These are phyloP conservation scores for Ochotona curzoniae DNA, from an alignment of 2,113 vertebrate species.

Conservation along the genomic window DNA sequence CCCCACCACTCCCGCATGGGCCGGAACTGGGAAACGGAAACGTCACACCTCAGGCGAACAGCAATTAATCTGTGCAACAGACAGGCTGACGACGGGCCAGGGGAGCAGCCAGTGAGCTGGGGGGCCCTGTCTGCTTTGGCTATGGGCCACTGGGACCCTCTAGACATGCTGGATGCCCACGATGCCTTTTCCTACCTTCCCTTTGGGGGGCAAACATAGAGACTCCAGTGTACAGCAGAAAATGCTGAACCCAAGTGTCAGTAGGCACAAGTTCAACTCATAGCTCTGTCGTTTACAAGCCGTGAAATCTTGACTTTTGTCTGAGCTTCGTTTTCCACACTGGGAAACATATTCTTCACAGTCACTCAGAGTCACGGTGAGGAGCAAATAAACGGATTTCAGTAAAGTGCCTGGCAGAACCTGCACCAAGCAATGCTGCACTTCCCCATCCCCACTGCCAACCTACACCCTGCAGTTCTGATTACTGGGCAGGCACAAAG, in stretches of 20 bases:
- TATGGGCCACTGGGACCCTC: neutral
- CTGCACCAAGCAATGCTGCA: neutral
- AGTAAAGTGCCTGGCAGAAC: neutral
- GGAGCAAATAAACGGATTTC: neutral
- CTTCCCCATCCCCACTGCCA: neutral
- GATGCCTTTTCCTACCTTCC: neutral
- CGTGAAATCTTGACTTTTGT: neutral
- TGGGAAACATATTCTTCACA: neutral
- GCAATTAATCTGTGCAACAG: constrained; percentile 64
- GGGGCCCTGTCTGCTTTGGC: neutral
- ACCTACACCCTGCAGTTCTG: neutral
- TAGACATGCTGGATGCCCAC: neutral
- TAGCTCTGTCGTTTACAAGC: neutral
- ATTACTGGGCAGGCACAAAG: neutral
- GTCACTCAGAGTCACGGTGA: neutral
- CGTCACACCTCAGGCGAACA: neutral
- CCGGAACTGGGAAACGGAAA: constrained; percentile 55
- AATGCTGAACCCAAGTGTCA: neutral
- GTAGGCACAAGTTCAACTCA: neutral
- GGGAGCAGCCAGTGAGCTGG: neutral
- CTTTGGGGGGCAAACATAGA: fast-evolving
- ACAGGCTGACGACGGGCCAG: neutral
- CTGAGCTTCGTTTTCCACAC: neutral
- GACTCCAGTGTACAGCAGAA: fast-evolving
- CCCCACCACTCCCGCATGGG: constrained; percentile 17